Base-by-base conservation (phyloP, 2,888 invertebrate genomes). In the Acronicta aceris region DNA sequence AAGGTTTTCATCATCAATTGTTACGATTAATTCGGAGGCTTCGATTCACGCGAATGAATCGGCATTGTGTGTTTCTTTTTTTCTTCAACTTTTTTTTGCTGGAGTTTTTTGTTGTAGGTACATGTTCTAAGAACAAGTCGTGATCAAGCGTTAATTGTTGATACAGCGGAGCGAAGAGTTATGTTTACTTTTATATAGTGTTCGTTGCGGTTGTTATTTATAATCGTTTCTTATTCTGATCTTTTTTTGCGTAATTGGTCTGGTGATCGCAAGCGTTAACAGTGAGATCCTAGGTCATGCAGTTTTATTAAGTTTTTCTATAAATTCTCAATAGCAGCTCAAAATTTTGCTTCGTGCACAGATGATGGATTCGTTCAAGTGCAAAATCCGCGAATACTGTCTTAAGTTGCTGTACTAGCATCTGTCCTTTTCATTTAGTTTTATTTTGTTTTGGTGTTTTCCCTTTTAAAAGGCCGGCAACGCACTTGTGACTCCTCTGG, bases 1-100 rank as follows among this genome's bases (percentile, higher is more conserved):
- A 58, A 33, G 15, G 53, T 76, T 81, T 79, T 73, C 78, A 72
- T 79, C 78, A 81, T 62, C 50, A 63, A 21, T 61, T 67, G 59
- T 75, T 62, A 55, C 73, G 25, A 61, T 65, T 70, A 65, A 72
- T 68, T 79, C 62, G 54, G 60, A 69, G 69, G 42, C 65, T 64
- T 58, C 70, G 81, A 81, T 81, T 8, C 73, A 71, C 71, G 46
- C 45, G 69, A 76, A 56, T 57, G 66, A 51, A 30, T 67, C 64
- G 58, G 47, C 65, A 68, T 78, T 81, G 65, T 70, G 21, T 73
- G 62, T n/a, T 33, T 33, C 45, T 47, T 49, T 30, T 52, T 36
- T 42, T 42, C 41, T 21, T 47, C 13, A 5, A 1, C 59, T 63
- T 64, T 49, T 61, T 66, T 9, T 42, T n/a, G n/a, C 5, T n/a